Conservation (phyloP, 2,888 invertebrate species). For the Exephanes ischioxanthus region DNA sequence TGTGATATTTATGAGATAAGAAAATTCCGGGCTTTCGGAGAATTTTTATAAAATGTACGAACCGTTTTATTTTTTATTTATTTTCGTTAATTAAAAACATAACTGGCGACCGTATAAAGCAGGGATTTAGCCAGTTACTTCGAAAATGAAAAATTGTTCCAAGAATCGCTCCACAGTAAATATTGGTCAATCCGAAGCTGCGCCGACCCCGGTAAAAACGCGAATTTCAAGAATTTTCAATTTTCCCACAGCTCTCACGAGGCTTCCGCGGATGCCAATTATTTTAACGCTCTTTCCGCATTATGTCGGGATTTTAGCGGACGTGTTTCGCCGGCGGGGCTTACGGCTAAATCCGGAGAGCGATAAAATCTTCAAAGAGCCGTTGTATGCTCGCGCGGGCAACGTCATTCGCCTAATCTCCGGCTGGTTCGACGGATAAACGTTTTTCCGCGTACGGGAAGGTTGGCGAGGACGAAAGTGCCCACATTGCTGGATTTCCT, state of each 20-base stretch:
- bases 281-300: neutral
- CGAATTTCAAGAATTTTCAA: neutral
- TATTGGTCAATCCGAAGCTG: neutral
- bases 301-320: constrained; percentile 21
- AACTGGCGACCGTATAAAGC: neutral
- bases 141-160: neutral
- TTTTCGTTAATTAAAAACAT: neutral
- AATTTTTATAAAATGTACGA: neutral
- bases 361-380: constrained; percentile 49
- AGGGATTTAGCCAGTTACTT: neutral
- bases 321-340: constrained; percentile 11
- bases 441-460: constrained; percentile 59
- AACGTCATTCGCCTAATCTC: constrained; percentile 37
- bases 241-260: neutral
- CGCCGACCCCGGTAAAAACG: neutral
- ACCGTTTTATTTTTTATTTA: neutral
- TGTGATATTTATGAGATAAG: neutral
- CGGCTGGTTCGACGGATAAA: constrained; percentile 35
- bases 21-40: neutral
- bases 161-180: neutral
- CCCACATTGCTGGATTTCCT: constrained; percentile 41
- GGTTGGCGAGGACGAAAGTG: constrained; percentile 35
- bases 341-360: neutral
- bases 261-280: neutral
- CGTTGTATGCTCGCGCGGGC: neutral